Percentiles rank a stretch among this genome's conserved stretches.
Conservation (phyloP, 2,113 vertebrate genomes). For the Motacilla tschutschensis region DNA sequence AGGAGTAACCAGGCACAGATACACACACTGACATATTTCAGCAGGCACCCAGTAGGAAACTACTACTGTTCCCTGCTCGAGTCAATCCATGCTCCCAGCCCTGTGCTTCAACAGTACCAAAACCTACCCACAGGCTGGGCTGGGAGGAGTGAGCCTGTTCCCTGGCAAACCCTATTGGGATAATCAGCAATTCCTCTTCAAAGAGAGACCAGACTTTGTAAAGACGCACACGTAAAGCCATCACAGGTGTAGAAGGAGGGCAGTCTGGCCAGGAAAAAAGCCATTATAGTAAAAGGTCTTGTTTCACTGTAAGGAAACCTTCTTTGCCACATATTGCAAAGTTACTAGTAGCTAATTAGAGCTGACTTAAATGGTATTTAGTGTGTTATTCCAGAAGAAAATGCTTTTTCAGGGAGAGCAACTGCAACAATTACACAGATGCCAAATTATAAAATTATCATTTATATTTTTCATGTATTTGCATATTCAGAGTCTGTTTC, state of each 20-base stretch:
- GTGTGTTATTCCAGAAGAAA: not conserved
- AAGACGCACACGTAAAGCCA: accelerated
- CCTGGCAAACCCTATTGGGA: accelerated
- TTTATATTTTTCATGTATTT: not conserved
- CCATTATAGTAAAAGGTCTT: not conserved
- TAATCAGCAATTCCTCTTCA: not conserved
- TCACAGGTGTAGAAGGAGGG: not conserved
- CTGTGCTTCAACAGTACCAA: not conserved
- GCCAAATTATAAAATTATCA: not conserved
- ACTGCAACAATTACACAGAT: not conserved
- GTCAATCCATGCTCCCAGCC: not conserved
- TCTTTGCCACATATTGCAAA: not conserved
- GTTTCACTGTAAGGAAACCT: not conserved
- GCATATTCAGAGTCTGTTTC: not conserved
- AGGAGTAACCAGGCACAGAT: not conserved
- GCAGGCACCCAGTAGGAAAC: not conserved
- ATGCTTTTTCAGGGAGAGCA: not conserved
- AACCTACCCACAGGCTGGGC: not conserved
- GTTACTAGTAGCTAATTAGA: not conserved
- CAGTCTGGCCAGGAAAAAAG: not conserved
- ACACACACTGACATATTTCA: not conserved
- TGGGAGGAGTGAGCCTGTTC: not conserved
- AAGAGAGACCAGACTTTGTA: not conserved
- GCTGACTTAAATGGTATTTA: not conserved
- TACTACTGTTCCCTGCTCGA: not conserved